These are phyloP conservation scores for Lamellibrachia columna DNA, from an alignment of 2,888 invertebrate genomes.

Conservation along the genomic window DNA sequence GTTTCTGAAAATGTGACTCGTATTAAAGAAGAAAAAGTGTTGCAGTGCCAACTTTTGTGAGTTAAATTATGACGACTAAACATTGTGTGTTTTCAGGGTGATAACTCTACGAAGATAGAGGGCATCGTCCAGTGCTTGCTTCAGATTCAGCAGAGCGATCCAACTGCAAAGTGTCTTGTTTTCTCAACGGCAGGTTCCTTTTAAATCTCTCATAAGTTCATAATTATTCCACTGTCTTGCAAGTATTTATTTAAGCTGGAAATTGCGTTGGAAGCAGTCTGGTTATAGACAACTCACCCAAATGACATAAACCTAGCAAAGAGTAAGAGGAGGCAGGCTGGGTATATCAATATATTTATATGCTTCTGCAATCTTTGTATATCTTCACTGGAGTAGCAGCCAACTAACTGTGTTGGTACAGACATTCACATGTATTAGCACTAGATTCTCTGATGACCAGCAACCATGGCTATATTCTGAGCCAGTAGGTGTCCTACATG, in stretches of 20 bases:
- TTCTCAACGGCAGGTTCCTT: slow-evolving; percentile 74
- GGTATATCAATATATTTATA: no score
- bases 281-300: no score
- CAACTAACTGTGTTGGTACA: no score
- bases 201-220: not conserved
- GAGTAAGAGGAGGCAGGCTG: no score
- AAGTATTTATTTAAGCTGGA: not conserved
- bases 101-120: slow-evolving; percentile 78
- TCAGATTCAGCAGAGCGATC: slow-evolving; percentile 69
- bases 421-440: not conserved
- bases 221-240: not conserved
- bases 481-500: no score
- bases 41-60: slow-evolving; percentile 13
- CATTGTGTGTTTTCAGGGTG: slow-evolving; percentile 67
- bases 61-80: not conserved
- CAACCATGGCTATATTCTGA: no score
- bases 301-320: no score
- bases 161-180: slow-evolving; percentile 75
- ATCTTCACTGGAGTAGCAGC: no score
- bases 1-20: not conserved
- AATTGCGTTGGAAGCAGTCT: no score
- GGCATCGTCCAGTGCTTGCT: slow-evolving; percentile 73
- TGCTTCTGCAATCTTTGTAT: no score
- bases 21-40: not conserved
- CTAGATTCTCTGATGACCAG: no score